Evolutionary conservation across 2,113 vertebrate genomes (phyloP).

Genomic region (Paratilapia polleni): DNA sequence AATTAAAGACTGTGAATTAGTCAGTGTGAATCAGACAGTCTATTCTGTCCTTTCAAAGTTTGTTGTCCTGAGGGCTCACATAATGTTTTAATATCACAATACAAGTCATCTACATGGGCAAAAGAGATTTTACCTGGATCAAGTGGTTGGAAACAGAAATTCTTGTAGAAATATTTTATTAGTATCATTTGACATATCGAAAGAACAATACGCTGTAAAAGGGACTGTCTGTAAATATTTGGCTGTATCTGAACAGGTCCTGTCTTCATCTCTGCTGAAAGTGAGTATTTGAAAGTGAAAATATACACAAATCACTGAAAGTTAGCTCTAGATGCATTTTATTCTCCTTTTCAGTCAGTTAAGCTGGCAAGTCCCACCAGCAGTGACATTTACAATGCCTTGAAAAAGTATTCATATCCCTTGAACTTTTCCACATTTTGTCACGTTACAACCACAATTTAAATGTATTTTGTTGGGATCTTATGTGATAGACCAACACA

Average conservation of each 20-base stretch:
- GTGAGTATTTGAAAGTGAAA: too few species aligned
- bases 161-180: not conserved
- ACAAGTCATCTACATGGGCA: not conserved
- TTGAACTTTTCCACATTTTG: too few species aligned
- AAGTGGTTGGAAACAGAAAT: not conserved
- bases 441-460: too few species aligned
- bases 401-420: too few species aligned
- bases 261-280: too few species aligned
- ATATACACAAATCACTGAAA: too few species aligned
- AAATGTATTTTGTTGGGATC: too few species aligned
- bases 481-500: too few species aligned
- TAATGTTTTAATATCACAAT: not conserved
- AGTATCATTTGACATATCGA: not conserved
- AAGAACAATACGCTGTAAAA: not conserved
- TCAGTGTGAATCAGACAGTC: not conserved
- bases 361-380: too few species aligned
- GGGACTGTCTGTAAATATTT: slow-evolving; percentile 1
- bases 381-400: too few species aligned
- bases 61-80: not conserved
- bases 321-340: too few species aligned
- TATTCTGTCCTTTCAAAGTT: not conserved
- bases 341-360: too few species aligned
- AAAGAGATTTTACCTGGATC: not conserved
- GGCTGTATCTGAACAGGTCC: not conserved
- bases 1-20: not conserved